Base-by-base conservation (phyloP, 2,888 invertebrate species). In the Sycophila texana region DNA sequence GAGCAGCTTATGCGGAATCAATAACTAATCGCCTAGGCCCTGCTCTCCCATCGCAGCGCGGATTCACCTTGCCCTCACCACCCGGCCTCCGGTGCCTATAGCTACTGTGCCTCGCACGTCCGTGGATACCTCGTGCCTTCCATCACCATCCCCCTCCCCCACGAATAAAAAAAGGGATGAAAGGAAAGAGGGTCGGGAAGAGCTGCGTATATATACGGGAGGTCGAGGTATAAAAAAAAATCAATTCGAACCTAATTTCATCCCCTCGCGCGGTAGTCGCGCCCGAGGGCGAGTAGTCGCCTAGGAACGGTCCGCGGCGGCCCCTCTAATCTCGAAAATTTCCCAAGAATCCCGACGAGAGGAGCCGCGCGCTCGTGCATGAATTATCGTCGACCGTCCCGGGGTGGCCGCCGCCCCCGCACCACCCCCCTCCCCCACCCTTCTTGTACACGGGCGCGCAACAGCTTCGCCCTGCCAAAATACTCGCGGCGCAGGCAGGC, bases 21-120 rank as follows among this genome's bases (percentile, higher is more conserved):
- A 81, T 81, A 77, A 81, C 81, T 77, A 77, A 81, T 81, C 81
- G 71, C 68, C 73, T 60, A 39, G 16, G 60, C 58, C 57, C 57
- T 20, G 12, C 47, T 63, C 26, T 14, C 10, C 10, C n/a, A 30
- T 4, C 63, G 63, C 39, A 39, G 39, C 39, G 39, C 39, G 39
- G 39, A 39, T 39, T 39, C 39, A 39, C 39, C 39, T 39, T 39
- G 39, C 39, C 39, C 39, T 39, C 39, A 5, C 30, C 60, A 7
- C 22, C 26, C 63, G n/a, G 26, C 51, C 61, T 51, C 39, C 10
- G 26, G 26, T 26, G 26, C 26, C 26, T 26, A n/a, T n/a, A 26
- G 26, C 26, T 26, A 26, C 26, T 26, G 7, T 39, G 39, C 39
- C 39, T 39, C 39, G 39, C 39, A 7, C 39, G 39, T 4, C 39